phyloP scores from a whole-genome alignment of 1,140 invertebrate species.

The Leptonema lineaticorne region DNA sequence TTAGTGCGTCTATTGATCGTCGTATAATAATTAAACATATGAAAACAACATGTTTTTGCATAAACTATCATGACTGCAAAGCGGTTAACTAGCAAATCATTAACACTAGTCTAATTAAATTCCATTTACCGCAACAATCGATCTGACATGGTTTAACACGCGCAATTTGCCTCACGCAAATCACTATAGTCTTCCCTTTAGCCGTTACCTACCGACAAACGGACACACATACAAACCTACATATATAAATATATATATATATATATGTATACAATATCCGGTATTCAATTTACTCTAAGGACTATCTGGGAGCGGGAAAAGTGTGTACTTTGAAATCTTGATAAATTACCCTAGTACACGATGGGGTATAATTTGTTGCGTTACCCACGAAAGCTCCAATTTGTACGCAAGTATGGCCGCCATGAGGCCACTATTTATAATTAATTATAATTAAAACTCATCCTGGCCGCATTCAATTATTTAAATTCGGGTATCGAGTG shows the following conservation, averaged over 20 bases:
- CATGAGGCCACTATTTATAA: not conserved
- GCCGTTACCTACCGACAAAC: not conserved
- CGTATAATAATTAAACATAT: too few relatives aligned
- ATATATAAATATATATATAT: not conserved
- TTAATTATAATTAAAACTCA: constrained; percentile 3
- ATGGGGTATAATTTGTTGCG: constrained; percentile 20
- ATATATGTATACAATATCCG: not conserved
- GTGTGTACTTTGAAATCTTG: constrained; percentile 10
- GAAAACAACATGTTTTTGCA: too few relatives aligned
- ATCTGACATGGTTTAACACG: too few relatives aligned
- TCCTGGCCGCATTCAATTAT: not conserved
- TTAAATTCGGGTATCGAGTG: not conserved
- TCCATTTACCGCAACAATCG: too few relatives aligned
- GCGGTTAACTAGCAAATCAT: too few relatives aligned
- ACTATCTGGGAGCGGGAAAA: not conserved
- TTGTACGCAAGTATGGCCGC: not conserved
- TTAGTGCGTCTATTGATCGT: too few relatives aligned
- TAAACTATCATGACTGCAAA: too few relatives aligned
- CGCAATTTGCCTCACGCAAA: not conserved
- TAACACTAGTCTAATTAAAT: too few relatives aligned
- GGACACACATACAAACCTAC: not conserved
- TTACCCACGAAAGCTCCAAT: constrained; percentile 6
- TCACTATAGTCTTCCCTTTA: not conserved
- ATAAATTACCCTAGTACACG: constrained; percentile 23
- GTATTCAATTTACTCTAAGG: constrained; percentile 23